Conservation (phyloP, 2,888 invertebrate genomes). For the Deilephila elpenor region DNA sequence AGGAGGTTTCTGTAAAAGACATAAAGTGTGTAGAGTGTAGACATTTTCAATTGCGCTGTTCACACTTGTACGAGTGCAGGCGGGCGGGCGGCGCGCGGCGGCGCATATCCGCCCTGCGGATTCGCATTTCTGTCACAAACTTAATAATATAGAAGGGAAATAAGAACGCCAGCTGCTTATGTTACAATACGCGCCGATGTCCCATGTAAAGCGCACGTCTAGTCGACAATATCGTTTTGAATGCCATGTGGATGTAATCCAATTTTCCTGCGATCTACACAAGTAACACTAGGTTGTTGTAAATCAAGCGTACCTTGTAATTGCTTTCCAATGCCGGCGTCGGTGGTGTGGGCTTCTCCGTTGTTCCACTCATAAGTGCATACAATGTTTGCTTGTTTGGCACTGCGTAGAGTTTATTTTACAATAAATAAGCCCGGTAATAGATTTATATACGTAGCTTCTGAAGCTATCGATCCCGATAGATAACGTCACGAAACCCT, state of each 20-base stretch:
- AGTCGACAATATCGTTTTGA: background rate
- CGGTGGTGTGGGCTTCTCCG: slow-evolving; percentile 20
- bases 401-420: background rate
- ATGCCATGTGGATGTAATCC: background rate
- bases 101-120: background rate
- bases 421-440: background rate
- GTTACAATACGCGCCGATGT: background rate
- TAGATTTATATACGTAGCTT: background rate
- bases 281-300: background rate
- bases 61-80: background rate
- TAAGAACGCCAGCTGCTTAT: background rate
- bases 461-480: background rate
- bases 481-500: background rate
- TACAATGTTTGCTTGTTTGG: background rate
- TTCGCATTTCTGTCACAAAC: background rate
- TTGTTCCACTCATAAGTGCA: background rate
- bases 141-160: background rate
- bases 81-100: background rate
- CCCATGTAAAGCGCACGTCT: background rate
- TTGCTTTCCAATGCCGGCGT: slow-evolving; percentile 9
- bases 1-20: background rate
- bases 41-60: background rate
- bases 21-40: background rate
- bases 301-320: slow-evolving; percentile 21
- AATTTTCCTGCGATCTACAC: slow-evolving; percentile 2